These are phyloP conservation scores for Henricia sp. DNA, from an alignment of 53 echinoderm and acorn worm species.

Conservation along the genomic window DNA sequence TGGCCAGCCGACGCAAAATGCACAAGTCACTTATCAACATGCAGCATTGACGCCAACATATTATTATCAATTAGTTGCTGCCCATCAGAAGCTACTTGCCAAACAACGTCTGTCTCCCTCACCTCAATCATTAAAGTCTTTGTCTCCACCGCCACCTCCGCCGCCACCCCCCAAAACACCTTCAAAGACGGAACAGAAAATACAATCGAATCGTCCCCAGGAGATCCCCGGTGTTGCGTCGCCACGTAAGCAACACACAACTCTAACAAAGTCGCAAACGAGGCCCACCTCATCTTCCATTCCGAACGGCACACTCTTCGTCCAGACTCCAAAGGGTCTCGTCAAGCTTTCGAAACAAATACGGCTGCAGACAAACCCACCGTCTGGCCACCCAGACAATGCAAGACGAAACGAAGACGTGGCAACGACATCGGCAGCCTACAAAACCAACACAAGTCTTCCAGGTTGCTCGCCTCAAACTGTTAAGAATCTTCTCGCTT, in stretches of 20 bases:
- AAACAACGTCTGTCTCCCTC: neutral
- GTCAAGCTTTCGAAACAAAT: neutral
- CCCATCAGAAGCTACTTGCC: too few species aligned
- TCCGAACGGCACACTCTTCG: conserved; percentile 41
- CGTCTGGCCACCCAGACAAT: neutral
- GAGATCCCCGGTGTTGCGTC: neutral
- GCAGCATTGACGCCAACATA: too few species aligned
- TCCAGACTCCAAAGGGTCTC: conserved; percentile 41
- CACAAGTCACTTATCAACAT: too few species aligned
- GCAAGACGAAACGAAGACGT: too few species aligned
- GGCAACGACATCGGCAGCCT: neutral
- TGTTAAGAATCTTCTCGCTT: neutral
- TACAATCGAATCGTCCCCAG: neutral
- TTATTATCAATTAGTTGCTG: too few species aligned
- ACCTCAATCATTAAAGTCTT: neutral
- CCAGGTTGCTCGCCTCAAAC: neutral
- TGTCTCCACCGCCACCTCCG: conserved; percentile 6
- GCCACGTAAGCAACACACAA: neutral
- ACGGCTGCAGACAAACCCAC: neutral
- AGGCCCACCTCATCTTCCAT: neutral
- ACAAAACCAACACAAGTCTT: neutral
- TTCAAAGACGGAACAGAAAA: neutral
- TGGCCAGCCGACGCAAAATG: too few species aligned
- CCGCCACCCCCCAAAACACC: conserved; percentile 3
- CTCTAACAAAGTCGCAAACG: too few species aligned